Base-by-base conservation (phyloP, 2,888 invertebrate species). In the Taphrorychus bicolor region DNA sequence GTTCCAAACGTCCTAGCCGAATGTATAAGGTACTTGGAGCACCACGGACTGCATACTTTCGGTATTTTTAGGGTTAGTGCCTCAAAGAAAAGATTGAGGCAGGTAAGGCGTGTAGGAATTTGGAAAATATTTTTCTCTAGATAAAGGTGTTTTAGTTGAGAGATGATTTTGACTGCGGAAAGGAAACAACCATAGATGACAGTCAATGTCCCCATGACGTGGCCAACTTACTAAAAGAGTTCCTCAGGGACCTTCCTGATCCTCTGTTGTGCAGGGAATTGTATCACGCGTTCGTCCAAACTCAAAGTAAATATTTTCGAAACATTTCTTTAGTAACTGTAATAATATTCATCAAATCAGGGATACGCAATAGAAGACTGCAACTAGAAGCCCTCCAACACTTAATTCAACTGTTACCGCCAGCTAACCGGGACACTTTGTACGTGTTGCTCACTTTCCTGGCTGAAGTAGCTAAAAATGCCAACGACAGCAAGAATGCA, bases 11-110 rank as follows among this genome's bases (percentile, higher is more conserved):
- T 97, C 72, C 89, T 96, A 41, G 86, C 86, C 64, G 89, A 90
- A 71, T 96, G 96, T 79, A 89, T 95, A 69, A 87, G 88, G 73
- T 93, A 95, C 82, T 86, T 97, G 70, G 90, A 95, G 78, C 85
- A 87, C 59, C 87, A 92, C 75, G 96, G 95, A 21, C 85, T 97
- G 49, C 88, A 90, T 76, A 94, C 93, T 45, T 86, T 95, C 16
- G 97, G 97, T 1, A 89, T 97, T 68, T 97, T 97, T 83, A 87
- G 97, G 73, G 95, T 97, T 51, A 94, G 95, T 72, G 91, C 95
- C 32, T 95, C 96, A 3, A 95, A 94, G 82, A 97, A 95, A 81
- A 86, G 96, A 80, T 93, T 95, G 45, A 87, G 95, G 82, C 94
- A 96, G 89, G 94, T 45, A 14, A 45, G 45, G 9, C 45, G 5